Base-by-base conservation (phyloP, 2,797 vertebrate species). In the Enteromius viviparus region DNA sequence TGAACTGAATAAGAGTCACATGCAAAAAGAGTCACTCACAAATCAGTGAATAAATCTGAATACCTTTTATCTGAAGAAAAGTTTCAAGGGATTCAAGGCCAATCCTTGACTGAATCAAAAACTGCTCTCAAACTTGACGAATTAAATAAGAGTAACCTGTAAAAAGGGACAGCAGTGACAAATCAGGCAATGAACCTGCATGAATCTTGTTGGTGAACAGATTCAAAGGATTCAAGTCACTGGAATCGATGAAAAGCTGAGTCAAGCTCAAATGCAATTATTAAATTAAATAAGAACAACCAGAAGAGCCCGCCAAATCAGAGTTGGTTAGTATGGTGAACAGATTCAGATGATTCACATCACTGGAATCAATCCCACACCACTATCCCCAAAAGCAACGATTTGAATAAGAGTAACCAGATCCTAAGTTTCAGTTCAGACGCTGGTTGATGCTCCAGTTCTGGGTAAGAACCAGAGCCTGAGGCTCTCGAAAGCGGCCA, bases 401-500 rank as follows among this genome's bases (percentile, higher is more conserved):
- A 60, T 60, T 23, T 9, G 40, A 60, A 47, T 65, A 34, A 51
- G 11, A 34, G 3, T 66, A 42, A 42, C 21, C 66, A 69, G 34
- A 68, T 55, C 6, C 19, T n/a, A 37, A 49, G 51, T 69, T 80
- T 6, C 1, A 70, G 4, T 72, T 72, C 4, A 64, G 40, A 71
- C 4, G 3, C 19, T 15, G 12, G 5, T 9, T 37, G 40, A 6
- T 0, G 12, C 69, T 72, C 26, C 19, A 34, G 55, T 37, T 49
- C 23, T 58, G 78, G 49, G 49, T 69, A 26, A 55, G 32, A 60
- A 71, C 19, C 42, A 37, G 37, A 81, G 55, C 78, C 23, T 0
- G 6, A 60, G 78, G 84, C 74, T 78, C 79, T 81, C 1, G 3
- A 71, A 62, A 72, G 69, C 1, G 8, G 26, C 37, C 53, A n/a